Percentiles rank a stretch among this genome's conserved stretches.
Evolutionary conservation across 2,888 invertebrate species (phyloP).

Genomic region (Conops quadrifasciatus): DNA sequence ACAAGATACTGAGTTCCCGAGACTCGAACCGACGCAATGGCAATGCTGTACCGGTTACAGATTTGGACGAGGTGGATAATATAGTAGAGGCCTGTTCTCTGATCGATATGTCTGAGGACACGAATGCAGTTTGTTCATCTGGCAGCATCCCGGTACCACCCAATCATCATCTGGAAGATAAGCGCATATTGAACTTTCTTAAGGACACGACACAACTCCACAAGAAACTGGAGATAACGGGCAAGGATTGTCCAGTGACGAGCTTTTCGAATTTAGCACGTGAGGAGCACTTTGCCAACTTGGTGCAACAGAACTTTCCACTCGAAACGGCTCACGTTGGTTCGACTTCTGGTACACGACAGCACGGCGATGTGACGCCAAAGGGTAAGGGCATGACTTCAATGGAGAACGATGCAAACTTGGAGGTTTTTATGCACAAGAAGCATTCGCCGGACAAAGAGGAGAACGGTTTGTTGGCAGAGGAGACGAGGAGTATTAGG

Average conservation of each 20-base stretch:
- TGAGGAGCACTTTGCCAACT: slow-evolving; percentile 65
- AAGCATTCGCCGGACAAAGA: slow-evolving; percentile 64
- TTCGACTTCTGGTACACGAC: slow-evolving; percentile 5
- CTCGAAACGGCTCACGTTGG: slow-evolving; percentile 50
- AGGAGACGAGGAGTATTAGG: slow-evolving; percentile 29
- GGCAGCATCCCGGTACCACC: slow-evolving; percentile 26
- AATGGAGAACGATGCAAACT: slow-evolving; percentile 58
- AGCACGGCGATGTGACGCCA: neutral
- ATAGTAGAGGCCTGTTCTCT: slow-evolving; percentile 53
- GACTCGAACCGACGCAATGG: slow-evolving; percentile 63
- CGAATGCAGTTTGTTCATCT: slow-evolving; percentile 43
- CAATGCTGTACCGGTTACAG: slow-evolving; percentile 54
- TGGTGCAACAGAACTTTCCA: slow-evolving; percentile 65
- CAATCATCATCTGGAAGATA: slow-evolving; percentile 62
- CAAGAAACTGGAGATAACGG: slow-evolving; percentile 63
- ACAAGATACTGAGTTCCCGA: slow-evolving; percentile 54
- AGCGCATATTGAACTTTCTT: slow-evolving; percentile 64
- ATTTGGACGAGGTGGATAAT: slow-evolving; percentile 57
- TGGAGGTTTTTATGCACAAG: slow-evolving; percentile 61
- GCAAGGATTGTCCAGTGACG: slow-evolving; percentile 63
- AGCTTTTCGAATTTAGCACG: slow-evolving; percentile 65
- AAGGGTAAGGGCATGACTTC: slow-evolving; percentile 45
- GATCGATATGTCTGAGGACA: slow-evolving; percentile 50
- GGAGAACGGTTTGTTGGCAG: slow-evolving; percentile 54
- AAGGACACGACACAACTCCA: slow-evolving; percentile 65